Evolutionary conservation across 2,888 invertebrate genomes (phyloP).

Genomic region (Acleris emargana): DNA sequence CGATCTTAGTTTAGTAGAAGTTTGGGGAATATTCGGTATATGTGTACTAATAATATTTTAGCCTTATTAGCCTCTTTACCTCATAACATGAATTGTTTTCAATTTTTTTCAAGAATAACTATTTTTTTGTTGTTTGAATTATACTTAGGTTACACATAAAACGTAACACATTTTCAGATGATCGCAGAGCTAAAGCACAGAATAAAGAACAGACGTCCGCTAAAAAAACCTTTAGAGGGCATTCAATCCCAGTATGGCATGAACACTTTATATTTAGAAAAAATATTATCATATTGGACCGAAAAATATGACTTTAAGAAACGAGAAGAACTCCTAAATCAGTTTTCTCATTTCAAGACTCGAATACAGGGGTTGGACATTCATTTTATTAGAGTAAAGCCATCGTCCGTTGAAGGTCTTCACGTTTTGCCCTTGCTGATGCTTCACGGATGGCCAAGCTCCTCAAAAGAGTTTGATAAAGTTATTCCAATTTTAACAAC

Average conservation of each 20-base stretch:
- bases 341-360: conserved; percentile 89
- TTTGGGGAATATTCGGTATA: too few relatives aligned
- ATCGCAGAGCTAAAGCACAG: conserved; percentile 85
- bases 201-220: conserved; percentile 77
- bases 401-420: conserved; percentile 54
- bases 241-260: conserved; percentile 92
- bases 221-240: conserved; percentile 86
- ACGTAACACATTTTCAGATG: conserved; percentile 55
- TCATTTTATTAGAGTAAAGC: conserved; percentile 89
- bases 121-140: too few relatives aligned
- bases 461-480: conserved; percentile 91
- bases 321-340: conserved; percentile 87
- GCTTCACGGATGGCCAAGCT: conserved; percentile 95
- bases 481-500: conserved; percentile 87
- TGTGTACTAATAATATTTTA: too few relatives aligned
- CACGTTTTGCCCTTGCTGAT: conserved; percentile 86
- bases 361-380: conserved; percentile 88
- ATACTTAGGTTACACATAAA: too few relatives aligned
- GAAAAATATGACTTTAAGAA: conserved; percentile 86
- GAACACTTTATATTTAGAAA: conserved; percentile 87
- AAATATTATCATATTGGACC: conserved; percentile 90
- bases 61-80: too few relatives aligned
- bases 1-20: too few relatives aligned
- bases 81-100: too few relatives aligned
- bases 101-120: too few relatives aligned